Evolutionary conservation across 1,140 invertebrate genomes (phyloP).

Genomic region (Hesperophylax magnus): DNA sequence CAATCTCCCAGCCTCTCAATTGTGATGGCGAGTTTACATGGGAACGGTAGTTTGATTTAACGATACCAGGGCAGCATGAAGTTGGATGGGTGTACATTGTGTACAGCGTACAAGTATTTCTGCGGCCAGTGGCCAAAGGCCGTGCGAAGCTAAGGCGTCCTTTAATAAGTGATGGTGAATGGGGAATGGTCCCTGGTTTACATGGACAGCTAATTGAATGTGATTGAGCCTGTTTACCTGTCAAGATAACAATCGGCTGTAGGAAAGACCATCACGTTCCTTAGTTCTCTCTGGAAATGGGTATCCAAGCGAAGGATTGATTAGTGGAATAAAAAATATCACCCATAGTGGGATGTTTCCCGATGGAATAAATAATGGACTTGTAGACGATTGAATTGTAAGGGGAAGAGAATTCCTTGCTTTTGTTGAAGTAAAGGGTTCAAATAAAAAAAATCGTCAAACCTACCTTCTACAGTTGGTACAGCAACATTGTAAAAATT

Average conservation of each 20-base stretch:
- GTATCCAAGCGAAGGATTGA: background rate
- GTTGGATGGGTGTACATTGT: slow-evolving; percentile 2
- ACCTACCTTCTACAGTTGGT: too few relatives aligned
- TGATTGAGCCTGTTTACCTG: slow-evolving; percentile 53
- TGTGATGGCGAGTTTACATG: slow-evolving; percentile 2
- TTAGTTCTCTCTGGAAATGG: slow-evolving; percentile 26
- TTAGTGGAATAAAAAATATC: slow-evolving; percentile 16
- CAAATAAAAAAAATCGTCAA: too few relatives aligned
- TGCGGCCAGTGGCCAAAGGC: slow-evolving; percentile 26
- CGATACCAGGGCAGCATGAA: slow-evolving; percentile 38
- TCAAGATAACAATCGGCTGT: slow-evolving; percentile 47
- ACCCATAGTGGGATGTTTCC: background rate
- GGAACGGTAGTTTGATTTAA: slow-evolving; percentile 46
- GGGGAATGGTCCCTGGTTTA: slow-evolving; percentile 26
- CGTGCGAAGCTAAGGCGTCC: slow-evolving; percentile 49
- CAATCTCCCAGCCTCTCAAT: too few relatives aligned
- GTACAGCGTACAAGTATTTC: background rate
- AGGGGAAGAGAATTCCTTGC: background rate
- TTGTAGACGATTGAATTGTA: slow-evolving; percentile 8
- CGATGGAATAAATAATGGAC: slow-evolving; percentile 14
- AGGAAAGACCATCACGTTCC: slow-evolving; percentile 46
- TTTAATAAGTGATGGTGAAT: slow-evolving; percentile 9
- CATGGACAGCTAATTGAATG: slow-evolving; percentile 56
- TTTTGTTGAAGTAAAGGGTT: too few relatives aligned
- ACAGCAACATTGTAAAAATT: too few relatives aligned